A percentile compares a stretch with the other conserved stretches of the same genome.
phyloP scores from a whole-genome alignment of 2,797 vertebrate species.

The Acanthornis magna region DNA sequence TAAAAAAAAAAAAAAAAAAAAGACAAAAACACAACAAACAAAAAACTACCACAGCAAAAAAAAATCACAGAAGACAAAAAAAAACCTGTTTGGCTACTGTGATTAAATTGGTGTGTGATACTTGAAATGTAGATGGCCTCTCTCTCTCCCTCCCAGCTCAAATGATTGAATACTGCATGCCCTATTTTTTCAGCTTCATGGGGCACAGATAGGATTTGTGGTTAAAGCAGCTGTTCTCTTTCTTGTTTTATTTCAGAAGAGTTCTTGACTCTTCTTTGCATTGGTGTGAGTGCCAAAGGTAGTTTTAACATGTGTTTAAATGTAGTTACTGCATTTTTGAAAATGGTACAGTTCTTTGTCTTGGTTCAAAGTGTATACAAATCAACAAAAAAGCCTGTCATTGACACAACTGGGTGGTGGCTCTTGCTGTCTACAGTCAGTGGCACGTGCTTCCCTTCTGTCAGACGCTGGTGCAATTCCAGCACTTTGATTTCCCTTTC shows the following conservation, averaged over 20 bases:
- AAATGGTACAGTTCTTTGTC: not conserved
- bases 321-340: not conserved
- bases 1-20: too few species aligned
- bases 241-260: not conserved
- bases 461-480: not conserved
- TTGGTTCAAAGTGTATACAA: not conserved
- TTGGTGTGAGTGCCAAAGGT: not conserved
- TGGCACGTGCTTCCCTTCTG: not conserved
- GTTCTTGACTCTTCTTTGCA: not conserved
- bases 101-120: not conserved
- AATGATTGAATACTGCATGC: not conserved
- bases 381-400: not conserved
- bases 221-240: not conserved
- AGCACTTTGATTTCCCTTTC: not conserved
- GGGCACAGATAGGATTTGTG: not conserved
- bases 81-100: not conserved
- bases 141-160: not conserved
- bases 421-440: fast-evolving
- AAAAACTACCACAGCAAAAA: not conserved
- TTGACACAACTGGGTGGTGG: fast-evolving
- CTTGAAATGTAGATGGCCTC: not conserved
- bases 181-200: not conserved
- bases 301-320: not conserved
- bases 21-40: too few species aligned
- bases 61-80: not conserved